Evolutionary conservation across 1,140 invertebrate genomes (phyloP).

Genomic region (Leptonema lineaticorne): DNA sequence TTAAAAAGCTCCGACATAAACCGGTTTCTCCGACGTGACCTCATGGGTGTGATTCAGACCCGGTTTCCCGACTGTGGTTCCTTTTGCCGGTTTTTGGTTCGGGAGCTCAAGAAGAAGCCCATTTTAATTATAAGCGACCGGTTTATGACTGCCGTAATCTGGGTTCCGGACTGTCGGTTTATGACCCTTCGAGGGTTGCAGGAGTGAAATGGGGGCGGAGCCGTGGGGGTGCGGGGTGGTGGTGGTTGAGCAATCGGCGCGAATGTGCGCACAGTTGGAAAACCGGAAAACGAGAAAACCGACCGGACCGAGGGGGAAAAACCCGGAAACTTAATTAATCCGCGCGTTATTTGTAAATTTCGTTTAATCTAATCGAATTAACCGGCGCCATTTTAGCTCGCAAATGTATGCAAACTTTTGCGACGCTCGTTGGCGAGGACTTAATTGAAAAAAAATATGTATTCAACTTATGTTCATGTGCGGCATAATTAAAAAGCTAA

Average conservation of each 20-base stretch:
- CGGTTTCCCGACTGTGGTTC: not conserved
- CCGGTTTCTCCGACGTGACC: not conserved
- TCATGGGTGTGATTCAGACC: slow-evolving; percentile 36
- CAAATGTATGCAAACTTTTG: too few relatives aligned
- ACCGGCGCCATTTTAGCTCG: not conserved
- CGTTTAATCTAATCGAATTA: slow-evolving; percentile 31
- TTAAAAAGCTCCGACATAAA: slow-evolving; percentile 15
- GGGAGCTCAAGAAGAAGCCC: slow-evolving; percentile 31
- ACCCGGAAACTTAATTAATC: slow-evolving; percentile 30
- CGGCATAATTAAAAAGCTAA: too few relatives aligned
- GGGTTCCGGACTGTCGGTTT: slow-evolving; percentile 31
- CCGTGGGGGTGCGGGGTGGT: not conserved
- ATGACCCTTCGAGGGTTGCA: slow-evolving; percentile 20
- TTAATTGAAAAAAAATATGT: too few relatives aligned
- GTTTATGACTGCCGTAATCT: slow-evolving; percentile 36
- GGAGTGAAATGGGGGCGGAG: not conserved
- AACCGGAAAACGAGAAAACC: not conserved
- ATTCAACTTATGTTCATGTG: too few relatives aligned
- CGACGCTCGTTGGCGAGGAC: too few relatives aligned
- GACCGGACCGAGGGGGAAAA: too few relatives aligned
- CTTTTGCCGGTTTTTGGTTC: slow-evolving; percentile 3
- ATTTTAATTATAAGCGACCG: slow-evolving; percentile 42
- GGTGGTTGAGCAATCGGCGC: too few relatives aligned
- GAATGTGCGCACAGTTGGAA: too few relatives aligned
- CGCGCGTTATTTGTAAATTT: slow-evolving; percentile 29